Percentiles rank a stretch among this genome's conserved stretches.
phyloP scores from a whole-genome alignment of 2,797 vertebrate genomes.

The Loriculus beryllinus region DNA sequence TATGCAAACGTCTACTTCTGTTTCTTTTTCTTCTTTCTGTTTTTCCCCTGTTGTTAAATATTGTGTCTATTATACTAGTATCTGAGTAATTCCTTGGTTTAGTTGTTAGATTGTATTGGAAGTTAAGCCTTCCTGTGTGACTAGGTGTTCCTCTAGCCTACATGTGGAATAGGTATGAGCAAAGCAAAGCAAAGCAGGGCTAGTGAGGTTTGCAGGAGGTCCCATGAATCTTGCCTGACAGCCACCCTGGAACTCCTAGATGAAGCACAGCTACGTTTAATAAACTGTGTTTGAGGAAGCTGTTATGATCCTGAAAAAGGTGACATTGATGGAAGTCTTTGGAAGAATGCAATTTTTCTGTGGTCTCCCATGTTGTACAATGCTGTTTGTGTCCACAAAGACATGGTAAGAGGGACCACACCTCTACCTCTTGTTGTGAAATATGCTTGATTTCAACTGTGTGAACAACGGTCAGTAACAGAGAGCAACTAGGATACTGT shows the following conservation, averaged over 20 bases:
- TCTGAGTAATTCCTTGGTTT: not conserved
- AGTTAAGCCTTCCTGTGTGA: not conserved
- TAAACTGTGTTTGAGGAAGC: not conserved
- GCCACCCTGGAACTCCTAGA: no score
- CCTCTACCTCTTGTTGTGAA: not conserved
- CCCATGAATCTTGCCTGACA: not conserved
- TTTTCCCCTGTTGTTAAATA: not conserved
- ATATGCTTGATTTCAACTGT: not conserved
- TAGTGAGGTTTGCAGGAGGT: not conserved
- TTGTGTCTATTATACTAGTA: not conserved
- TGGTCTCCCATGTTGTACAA: not conserved
- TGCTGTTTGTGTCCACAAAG: not conserved
- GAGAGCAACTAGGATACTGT: not conserved
- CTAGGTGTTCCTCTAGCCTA: not conserved
- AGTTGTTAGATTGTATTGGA: not conserved
- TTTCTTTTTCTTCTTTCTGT: not conserved
- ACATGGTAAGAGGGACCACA: not conserved
- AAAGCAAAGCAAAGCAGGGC: not conserved
- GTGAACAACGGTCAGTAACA: not conserved
- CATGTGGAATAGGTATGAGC: accelerated
- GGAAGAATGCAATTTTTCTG: not conserved
- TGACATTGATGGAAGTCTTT: not conserved
- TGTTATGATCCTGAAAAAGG: not conserved
- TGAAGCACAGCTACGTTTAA: not conserved
- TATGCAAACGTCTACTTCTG: not conserved